Conservation (phyloP, 1,140 invertebrate genomes). For the Tenebrio molitor region DNA sequence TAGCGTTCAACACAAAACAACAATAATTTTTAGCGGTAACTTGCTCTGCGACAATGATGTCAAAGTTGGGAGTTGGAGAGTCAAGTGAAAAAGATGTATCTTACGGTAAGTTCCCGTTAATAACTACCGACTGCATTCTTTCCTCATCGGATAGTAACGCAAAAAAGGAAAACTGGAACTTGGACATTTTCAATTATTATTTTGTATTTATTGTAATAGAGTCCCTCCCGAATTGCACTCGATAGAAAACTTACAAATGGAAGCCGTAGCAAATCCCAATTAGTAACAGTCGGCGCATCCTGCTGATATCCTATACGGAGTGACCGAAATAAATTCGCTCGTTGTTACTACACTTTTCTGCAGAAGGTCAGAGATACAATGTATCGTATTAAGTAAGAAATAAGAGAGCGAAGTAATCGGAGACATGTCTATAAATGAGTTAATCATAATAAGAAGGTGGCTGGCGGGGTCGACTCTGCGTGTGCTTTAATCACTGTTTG, state of each 20-base stretch:
- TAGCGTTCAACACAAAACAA: background rate
- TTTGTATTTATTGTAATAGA: conserved; percentile 29
- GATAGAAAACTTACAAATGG: background rate
- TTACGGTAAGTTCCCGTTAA: no score
- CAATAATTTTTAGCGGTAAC: no score
- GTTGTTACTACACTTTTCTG: no score
- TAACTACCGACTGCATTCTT: conserved; percentile 45
- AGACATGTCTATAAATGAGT: conserved; percentile 9
- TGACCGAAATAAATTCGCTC: no score
- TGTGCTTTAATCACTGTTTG: conserved; percentile 31
- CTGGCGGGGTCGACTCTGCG: no score
- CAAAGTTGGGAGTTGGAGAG: background rate
- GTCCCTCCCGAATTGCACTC: conserved; percentile 11
- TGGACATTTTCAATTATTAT: conserved; percentile 35
- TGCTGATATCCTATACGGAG: no score
- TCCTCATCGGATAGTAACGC: conserved; percentile 38
- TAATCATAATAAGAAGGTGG: conserved; percentile 19
- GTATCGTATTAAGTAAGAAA: no score
- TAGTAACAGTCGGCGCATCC: background rate
- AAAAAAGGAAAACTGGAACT: conserved; percentile 23
- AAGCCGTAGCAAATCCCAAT: conserved; percentile 6
- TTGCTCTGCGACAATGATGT: no score
- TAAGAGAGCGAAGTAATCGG: background rate
- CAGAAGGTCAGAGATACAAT: no score
- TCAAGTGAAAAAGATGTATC: background rate